Base-by-base conservation (phyloP, 2,797 vertebrate genomes). In the Phaenicophaeus curvirostris region DNA sequence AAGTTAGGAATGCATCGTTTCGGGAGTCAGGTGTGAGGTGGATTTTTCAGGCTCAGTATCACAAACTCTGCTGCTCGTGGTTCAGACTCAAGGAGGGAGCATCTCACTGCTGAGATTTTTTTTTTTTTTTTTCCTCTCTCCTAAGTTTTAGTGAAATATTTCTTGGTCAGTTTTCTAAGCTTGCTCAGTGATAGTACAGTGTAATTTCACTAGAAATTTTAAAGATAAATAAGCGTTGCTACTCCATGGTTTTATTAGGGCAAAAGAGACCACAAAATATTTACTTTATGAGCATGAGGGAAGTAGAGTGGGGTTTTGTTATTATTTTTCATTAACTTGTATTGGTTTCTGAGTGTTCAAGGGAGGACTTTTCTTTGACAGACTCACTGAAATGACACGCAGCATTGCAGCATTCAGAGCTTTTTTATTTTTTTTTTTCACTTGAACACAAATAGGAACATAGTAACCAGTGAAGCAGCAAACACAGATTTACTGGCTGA, bases 401-500 rank as follows among this genome's bases (percentile, higher is more conserved):
- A 76, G 31, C 35, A 46, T 78, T 69, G 89, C 39, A 76, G 31
- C 35, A 46, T 78, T 37, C 48, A 66, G 57, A 71, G 30, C 3
- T 67, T 62, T 42, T 55, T 46, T 17, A 11, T 42, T 33, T 65
- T 31, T 71, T 61, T 33, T 83, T 71, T 44, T 23, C 2, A 17
- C 90, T 62, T 74, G 65, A 71, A 14, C 65, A 82, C 18, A 71
- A 54, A 81, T 65, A 84, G 41, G 53, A 79, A 35, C 72, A 59
- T 80, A 63, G 41, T 65, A 65, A 66, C 53, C 57, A 78, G 57
- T 62, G 91, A 85, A 94, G 79, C 5, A 15, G 76, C 89, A 94
- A 94, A 51, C 53, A 53, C 42, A 78, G 41, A 92, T 89, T 89
- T 95, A 50, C 82, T 92, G 82, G 33, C 58, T 91, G 89, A 94